Evolutionary conservation across 2,888 invertebrate species (phyloP).

Genomic region (Epistrophe grossulariae): DNA sequence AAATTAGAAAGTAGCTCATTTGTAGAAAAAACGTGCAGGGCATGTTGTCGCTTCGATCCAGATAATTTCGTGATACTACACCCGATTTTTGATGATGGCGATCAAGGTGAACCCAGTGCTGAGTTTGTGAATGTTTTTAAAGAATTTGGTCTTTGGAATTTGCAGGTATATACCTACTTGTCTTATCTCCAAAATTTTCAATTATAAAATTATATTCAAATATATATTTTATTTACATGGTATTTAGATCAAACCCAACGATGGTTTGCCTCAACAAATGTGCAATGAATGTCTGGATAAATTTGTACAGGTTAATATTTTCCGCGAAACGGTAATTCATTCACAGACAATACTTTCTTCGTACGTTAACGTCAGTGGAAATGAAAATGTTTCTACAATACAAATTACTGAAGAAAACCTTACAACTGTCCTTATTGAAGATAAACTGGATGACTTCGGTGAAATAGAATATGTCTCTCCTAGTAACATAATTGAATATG

Average conservation of each 20-base stretch:
- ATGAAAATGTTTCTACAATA: background rate
- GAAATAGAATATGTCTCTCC: conserved; percentile 28
- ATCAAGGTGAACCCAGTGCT: conserved; percentile 65
- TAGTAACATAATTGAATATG: conserved; percentile 60
- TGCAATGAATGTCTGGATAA: conserved; percentile 77
- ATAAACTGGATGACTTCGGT: background rate
- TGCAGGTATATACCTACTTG: conserved; percentile 54
- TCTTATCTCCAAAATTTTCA: background rate
- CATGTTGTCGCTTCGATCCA: conserved; percentile 78
- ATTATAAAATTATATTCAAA: background rate
- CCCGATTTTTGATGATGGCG: conserved; percentile 76
- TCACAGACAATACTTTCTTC: conserved; percentile 76
- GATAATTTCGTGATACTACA: conserved; percentile 77
- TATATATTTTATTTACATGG: background rate
- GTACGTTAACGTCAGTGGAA: conserved; percentile 37
- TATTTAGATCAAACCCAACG: conserved; percentile 76
- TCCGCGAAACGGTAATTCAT: conserved; percentile 77
- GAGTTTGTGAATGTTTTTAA: conserved; percentile 76
- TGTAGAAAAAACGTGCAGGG: conserved; percentile 78
- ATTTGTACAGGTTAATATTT: conserved; percentile 76
- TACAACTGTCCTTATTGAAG: background rate
- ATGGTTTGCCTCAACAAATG: conserved; percentile 78
- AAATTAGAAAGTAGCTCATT: conserved; percentile 77
- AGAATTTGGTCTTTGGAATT: conserved; percentile 77
- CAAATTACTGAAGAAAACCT: background rate